Percentiles rank a stretch among this genome's conserved stretches.
Conservation (phyloP, 2,113 vertebrate genomes). For the Aphyosemion australe region DNA sequence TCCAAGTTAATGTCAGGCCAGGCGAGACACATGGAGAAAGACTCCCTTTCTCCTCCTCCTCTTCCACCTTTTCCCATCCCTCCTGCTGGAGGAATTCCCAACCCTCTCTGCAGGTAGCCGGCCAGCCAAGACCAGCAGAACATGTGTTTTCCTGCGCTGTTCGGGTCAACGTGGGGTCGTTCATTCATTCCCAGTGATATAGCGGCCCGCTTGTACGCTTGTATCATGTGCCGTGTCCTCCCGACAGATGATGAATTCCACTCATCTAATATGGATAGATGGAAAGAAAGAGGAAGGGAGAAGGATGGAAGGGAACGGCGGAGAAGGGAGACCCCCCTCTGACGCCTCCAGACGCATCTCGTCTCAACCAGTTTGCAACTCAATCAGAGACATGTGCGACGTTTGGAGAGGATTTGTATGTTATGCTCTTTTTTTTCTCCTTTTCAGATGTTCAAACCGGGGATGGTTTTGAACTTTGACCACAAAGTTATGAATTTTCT, state of each 20-base stretch:
- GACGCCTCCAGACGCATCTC: conserved; percentile 61
- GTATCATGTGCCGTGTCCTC: conserved; percentile 72
- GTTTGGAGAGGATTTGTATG: conserved; percentile 57
- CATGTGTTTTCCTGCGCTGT: conserved; percentile 86
- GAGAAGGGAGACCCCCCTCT: conserved; percentile 59
- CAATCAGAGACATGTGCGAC: conserved; percentile 75
- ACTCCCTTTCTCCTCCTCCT: conserved; percentile 68
- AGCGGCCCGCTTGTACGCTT: conserved; percentile 74
- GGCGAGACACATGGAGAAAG: conserved; percentile 58
- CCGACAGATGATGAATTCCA: conserved; percentile 80
- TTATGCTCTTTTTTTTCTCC: conserved; percentile 44
- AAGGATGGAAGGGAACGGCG: conserved; percentile 30
- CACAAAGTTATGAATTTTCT: conserved; percentile 79
- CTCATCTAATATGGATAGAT: conserved; percentile 48
- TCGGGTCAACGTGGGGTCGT: conserved; percentile 84
- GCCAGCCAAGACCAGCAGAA: conserved; percentile 86
- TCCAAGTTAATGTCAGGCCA: conserved; percentile 60
- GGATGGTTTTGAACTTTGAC: conserved; percentile 78
- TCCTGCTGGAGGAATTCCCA: conserved; percentile 84
- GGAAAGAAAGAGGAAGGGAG: conserved; percentile 41
- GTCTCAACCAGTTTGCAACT: conserved; percentile 74
- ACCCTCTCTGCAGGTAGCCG: conserved; percentile 87
- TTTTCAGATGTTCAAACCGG: conserved; percentile 37
- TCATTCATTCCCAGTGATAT: conserved; percentile 81
- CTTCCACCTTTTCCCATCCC: conserved; percentile 69